Evolutionary conservation across 2,888 invertebrate genomes (phyloP), one percentile per base, ranked within the genome.

Genomic region (Candidula unifasciata): DNA sequence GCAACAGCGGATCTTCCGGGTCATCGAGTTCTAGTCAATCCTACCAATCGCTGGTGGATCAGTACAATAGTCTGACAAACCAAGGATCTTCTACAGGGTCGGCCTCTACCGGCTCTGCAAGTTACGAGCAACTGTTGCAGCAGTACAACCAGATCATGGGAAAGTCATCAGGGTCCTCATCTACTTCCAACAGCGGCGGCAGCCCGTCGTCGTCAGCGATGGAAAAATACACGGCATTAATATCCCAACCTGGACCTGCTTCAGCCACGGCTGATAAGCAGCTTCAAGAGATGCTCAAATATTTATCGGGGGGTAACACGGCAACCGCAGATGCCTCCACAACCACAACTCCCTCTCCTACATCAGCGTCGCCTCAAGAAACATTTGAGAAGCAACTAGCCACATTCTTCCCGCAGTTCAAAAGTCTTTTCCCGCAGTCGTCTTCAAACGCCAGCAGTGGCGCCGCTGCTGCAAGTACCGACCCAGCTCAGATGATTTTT

Each of bases 321-420:
- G 3, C 80, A 2, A n/a, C 6, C 27, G 27, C 37, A 21, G n/a
- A 24, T 2, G 10, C 80, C 35, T 35, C 13, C 57, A 24, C 64
- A 35, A 24, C 79, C 13, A 79, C 79, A 0, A 66, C 79, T 24
- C 64, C 66, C 8, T 8, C 64, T 18, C 3, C 79, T 24, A 52
- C 80, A 21, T n/a, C 80, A 24, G 24, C 60, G 10, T 81, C 81
- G 18, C n/a, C 81, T 33, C 71, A 68, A 71, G 71, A 35, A 33
- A 68, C 73, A 21, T 77, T 77, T 33, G 83, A 83, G 33, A 66
- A 83, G 30, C 83, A 83, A 30, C 24, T 83, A 44, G 35, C 57
- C 44, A 24, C 57, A n/a, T 69, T 77, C n/a, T 83, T 83, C 78
- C 83, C 83, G 24, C 83, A 83, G 52, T 83, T 83, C 54, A 77